These are phyloP conservation scores for Thereva unica DNA, from an alignment of 2,888 invertebrate species.

Conservation along the genomic window DNA sequence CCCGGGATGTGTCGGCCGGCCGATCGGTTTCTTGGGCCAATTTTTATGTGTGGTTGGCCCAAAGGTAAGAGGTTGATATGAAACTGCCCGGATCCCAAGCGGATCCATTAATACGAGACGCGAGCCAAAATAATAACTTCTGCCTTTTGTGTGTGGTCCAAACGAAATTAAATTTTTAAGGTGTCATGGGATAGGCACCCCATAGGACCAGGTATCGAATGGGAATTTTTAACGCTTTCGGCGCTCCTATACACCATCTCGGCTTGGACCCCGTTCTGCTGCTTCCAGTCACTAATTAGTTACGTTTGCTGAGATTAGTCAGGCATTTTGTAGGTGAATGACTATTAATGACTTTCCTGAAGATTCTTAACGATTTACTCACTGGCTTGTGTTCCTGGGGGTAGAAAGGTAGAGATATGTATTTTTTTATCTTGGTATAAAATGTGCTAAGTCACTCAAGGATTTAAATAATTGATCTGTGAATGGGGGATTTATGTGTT, in stretches of 20 bases:
- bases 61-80: constrained; percentile 8
- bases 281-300: constrained; percentile 33
- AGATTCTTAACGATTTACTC: neutral
- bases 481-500: too few relatives aligned
- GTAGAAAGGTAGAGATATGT: too few relatives aligned
- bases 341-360: too few relatives aligned
- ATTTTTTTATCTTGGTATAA: too few relatives aligned
- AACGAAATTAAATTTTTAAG: constrained; percentile 36
- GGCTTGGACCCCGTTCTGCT: neutral
- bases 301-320: constrained; percentile 27
- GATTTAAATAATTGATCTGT: too few relatives aligned
- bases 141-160: constrained; percentile 42
- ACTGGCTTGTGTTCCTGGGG: neutral
- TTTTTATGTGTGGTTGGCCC: constrained; percentile 32
- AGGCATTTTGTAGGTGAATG: neutral
- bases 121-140: constrained; percentile 43
- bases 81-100: constrained; percentile 14
- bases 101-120: constrained; percentile 41
- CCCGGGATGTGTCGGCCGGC: constrained; percentile 20
- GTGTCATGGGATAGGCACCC: constrained; percentile 37
- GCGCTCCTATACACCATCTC: neutral
- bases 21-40: constrained; percentile 24
- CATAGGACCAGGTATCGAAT: constrained; percentile 30
- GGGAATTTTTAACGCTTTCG: constrained; percentile 27
- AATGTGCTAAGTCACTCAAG: too few relatives aligned